These are phyloP conservation scores for Ptiloglossa arizonensis DNA, from an alignment of 1,140 invertebrate species.

Conservation along the genomic window DNA sequence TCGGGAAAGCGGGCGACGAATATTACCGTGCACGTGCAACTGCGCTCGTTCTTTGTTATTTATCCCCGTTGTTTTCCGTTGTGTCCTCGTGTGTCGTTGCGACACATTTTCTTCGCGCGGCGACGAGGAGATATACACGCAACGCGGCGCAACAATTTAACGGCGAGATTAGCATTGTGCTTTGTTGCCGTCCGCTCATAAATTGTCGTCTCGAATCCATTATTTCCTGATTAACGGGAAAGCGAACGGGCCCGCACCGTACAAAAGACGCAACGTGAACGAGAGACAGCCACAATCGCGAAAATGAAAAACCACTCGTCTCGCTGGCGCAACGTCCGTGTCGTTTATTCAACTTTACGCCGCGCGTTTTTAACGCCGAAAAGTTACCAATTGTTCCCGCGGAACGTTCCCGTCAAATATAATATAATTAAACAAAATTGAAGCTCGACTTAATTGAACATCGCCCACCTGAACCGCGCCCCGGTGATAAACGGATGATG, in stretches of 20 bases:
- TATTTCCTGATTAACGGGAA: slow-evolving; percentile 29
- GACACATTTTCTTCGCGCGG: background rate
- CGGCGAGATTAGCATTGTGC: slow-evolving; percentile 24
- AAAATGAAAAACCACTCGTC: slow-evolving; percentile 31
- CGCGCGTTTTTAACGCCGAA: slow-evolving; percentile 27
- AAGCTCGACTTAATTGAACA: too few species aligned
- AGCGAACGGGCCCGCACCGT: background rate
- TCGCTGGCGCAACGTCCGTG: slow-evolving; percentile 11
- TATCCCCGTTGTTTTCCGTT: background rate
- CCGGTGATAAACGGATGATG: too few species aligned
- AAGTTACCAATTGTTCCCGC: slow-evolving; percentile 10
- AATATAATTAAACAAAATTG: slow-evolving; percentile 4
- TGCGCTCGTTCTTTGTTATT: background rate
- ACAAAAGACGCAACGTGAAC: background rate
- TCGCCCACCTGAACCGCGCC: too few species aligned
- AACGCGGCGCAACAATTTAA: background rate
- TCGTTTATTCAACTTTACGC: slow-evolving; percentile 21
- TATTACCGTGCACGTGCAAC: background rate
- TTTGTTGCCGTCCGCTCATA: slow-evolving; percentile 14
- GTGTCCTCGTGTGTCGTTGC: background rate
- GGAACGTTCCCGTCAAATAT: background rate
- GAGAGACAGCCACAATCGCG: background rate
- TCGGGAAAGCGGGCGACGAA: background rate
- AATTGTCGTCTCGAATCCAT: slow-evolving; percentile 28
- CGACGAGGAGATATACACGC: background rate